A percentile compares a stretch with the other conserved stretches of the same genome.
phyloP scores from a whole-genome alignment of 1,140 invertebrate species.

The Gryon sp. region DNA sequence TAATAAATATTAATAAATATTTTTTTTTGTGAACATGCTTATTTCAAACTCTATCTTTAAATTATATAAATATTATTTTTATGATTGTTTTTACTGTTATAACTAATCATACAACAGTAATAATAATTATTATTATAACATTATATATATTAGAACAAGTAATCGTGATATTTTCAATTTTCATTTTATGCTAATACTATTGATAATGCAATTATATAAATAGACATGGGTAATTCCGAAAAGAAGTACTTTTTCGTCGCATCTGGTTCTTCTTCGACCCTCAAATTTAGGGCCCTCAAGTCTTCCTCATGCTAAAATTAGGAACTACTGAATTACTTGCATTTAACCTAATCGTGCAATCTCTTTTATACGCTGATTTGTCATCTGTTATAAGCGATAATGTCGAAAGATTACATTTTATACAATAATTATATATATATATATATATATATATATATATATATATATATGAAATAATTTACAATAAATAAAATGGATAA shows the following conservation, averaged over 20 bases:
- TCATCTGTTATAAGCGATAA: no score
- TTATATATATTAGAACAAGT: neutral
- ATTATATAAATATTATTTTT: no score
- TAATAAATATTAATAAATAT: no score
- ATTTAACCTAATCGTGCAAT: constrained; percentile 62
- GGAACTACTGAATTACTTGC: constrained; percentile 66
- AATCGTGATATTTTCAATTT: neutral
- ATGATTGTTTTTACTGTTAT: no score
- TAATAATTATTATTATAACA: no score
- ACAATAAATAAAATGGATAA: no score
- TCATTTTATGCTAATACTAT: constrained; percentile 2
- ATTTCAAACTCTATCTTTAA: no score
- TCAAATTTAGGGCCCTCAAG: constrained; percentile 54
- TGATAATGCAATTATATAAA: constrained; percentile 58
- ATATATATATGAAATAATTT: no score
- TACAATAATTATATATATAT: neutral
- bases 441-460: no score
- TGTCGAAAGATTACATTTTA: no score
- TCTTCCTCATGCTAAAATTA: constrained; percentile 77
- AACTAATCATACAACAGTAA: neutral
- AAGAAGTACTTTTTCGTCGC: constrained; percentile 62
- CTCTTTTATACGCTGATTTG: constrained; percentile 16
- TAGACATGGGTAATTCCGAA: constrained; percentile 53
- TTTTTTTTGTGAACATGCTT: no score
- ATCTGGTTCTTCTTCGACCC: constrained; percentile 57